These are phyloP conservation scores for Cartodere bifasciata DNA, from an alignment of 2,888 invertebrate species.

Conservation along the genomic window DNA sequence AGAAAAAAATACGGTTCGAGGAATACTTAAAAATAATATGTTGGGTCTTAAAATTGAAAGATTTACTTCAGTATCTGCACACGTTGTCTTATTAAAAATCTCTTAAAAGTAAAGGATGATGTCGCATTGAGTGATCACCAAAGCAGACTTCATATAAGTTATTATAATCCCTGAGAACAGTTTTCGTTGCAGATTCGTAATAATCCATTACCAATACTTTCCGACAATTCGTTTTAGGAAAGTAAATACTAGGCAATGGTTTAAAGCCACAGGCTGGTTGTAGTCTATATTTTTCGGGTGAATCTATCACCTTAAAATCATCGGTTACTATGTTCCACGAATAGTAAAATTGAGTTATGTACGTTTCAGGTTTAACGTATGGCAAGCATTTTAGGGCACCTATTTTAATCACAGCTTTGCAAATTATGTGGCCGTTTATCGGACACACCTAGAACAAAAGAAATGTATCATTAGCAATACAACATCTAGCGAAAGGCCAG, in stretches of 20 bases:
- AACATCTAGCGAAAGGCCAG: too few relatives aligned
- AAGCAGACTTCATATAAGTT: slow-evolving; percentile 28
- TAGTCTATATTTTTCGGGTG: slow-evolving; percentile 23
- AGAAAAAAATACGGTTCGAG: too few relatives aligned
- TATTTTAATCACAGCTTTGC: slow-evolving; percentile 34
- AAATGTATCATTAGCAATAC: too few relatives aligned
- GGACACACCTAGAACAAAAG: slow-evolving; percentile 32
- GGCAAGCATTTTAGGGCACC: slow-evolving; percentile 26
- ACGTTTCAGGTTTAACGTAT: slow-evolving; percentile 25
- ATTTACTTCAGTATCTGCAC: too few relatives aligned
- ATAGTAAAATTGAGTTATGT: slow-evolving; percentile 29
- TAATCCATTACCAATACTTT: slow-evolving; percentile 29
- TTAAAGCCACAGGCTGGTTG: slow-evolving; percentile 21
- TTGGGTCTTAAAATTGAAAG: too few relatives aligned
- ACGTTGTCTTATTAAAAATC: too few relatives aligned
- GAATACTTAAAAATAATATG: too few relatives aligned
- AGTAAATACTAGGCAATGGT: slow-evolving; percentile 20
- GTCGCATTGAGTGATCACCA: too few relatives aligned
- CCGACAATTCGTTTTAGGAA: slow-evolving; percentile 21
- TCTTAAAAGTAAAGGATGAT: too few relatives aligned
- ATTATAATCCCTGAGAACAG: slow-evolving; percentile 30
- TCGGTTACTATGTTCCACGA: slow-evolving; percentile 33
- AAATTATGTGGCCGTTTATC: slow-evolving; percentile 32
- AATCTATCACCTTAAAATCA: slow-evolving; percentile 30
- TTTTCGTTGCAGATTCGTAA: slow-evolving; percentile 24